Evolutionary conservation across 2,888 invertebrate genomes (phyloP).

Genomic region (Lithophane ornitopus): DNA sequence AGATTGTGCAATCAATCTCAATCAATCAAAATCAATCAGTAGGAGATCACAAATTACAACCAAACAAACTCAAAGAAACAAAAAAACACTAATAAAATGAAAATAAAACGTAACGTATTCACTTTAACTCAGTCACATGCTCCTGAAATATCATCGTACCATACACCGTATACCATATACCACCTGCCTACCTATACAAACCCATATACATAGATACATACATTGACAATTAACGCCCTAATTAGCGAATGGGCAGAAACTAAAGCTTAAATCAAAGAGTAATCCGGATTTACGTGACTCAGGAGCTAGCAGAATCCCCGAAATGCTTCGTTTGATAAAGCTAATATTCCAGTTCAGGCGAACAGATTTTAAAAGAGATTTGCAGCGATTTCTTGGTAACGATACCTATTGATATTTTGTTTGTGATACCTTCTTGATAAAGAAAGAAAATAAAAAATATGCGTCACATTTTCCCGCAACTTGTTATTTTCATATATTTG

Average conservation of each 20-base stretch:
- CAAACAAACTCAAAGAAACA: too few relatives aligned
- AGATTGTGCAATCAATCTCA: too few relatives aligned
- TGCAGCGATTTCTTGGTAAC: not conserved
- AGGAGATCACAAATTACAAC: too few relatives aligned
- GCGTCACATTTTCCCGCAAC: too few relatives aligned
- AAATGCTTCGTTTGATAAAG: slow-evolving; percentile 6
- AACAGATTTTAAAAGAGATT: not conserved
- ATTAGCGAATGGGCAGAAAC: slow-evolving; percentile 49
- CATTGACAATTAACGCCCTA: slow-evolving; percentile 33
- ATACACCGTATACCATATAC: too few relatives aligned
- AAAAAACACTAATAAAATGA: too few relatives aligned
- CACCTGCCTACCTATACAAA: not conserved
- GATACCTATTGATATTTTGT: not conserved
- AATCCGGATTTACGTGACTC: slow-evolving; percentile 55
- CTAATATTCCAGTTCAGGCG: not conserved
- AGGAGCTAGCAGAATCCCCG: slow-evolving; percentile 24
- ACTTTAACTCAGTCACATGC: not conserved
- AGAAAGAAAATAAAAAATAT: too few relatives aligned
- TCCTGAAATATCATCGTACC: not conserved
- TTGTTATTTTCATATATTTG: too few relatives aligned
- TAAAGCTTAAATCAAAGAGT: slow-evolving; percentile 49
- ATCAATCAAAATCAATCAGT: too few relatives aligned
- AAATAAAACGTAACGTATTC: not conserved
- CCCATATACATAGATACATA: not conserved
- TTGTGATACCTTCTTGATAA: not conserved